Evolutionary conservation across 2,888 invertebrate species (phyloP).

Genomic region (Drosophila paucipuncta): DNA sequence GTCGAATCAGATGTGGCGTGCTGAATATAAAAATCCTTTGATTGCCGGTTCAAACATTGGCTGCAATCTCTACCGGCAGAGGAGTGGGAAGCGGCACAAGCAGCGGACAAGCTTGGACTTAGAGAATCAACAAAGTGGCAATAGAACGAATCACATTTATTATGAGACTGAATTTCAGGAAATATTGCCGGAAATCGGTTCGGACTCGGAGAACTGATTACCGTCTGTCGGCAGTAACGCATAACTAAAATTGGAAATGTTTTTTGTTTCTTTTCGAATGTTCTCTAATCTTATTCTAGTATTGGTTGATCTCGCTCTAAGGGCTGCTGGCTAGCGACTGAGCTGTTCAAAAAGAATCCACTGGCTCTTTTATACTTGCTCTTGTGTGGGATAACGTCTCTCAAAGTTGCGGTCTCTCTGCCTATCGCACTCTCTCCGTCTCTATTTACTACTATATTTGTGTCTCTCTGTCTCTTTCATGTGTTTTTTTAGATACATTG

Average conservation of each 20-base stretch:
- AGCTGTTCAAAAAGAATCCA: neutral
- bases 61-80: constrained; percentile 13
- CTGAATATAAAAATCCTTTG: constrained; percentile 25
- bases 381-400: neutral
- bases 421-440: neutral
- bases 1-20: constrained; percentile 46
- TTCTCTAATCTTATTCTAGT: neutral
- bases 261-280: neutral
- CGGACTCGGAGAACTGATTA: constrained; percentile 31
- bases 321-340: constrained; percentile 28
- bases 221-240: neutral
- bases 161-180: neutral
- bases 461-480: neutral
- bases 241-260: constrained; percentile 14
- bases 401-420: neutral
- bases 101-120: constrained; percentile 17
- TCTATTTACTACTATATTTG: neutral
- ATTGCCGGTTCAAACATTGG: constrained; percentile 42
- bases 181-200: constrained; percentile 18
- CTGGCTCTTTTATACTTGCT: constrained; percentile 34
- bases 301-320: constrained; percentile 28
- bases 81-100: neutral
- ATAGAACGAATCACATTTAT: neutral
- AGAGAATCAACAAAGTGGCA: constrained; percentile 30
- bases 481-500: neutral